phyloP scores from a whole-genome alignment of 2,888 invertebrate species.

The Tetrapedia diversipes region DNA sequence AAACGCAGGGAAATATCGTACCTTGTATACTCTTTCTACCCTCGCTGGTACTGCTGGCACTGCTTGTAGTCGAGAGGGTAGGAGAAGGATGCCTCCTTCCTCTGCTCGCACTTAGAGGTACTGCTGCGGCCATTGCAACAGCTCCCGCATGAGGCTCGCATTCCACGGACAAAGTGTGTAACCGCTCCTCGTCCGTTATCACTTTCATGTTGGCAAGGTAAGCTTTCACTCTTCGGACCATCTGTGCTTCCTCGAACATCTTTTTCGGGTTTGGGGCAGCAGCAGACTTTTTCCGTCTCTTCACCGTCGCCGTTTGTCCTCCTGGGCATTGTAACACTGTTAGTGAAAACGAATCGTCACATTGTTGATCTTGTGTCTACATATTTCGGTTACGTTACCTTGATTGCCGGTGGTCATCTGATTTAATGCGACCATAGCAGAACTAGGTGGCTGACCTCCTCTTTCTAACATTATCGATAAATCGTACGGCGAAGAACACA shows the following conservation, averaged over 20 bases:
- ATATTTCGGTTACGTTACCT: slow-evolving; percentile 66
- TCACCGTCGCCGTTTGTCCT: slow-evolving; percentile 90
- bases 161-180: slow-evolving; percentile 94
- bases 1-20: slow-evolving; percentile 31
- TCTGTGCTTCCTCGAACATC: slow-evolving; percentile 99
- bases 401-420: slow-evolving; percentile 91
- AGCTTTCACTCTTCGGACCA: slow-evolving; percentile 98
- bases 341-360: slow-evolving; percentile 36
- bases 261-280: slow-evolving; percentile 97
- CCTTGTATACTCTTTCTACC: slow-evolving; percentile 84
- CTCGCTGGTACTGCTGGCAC: slow-evolving; percentile 94
- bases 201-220: slow-evolving; percentile 97
- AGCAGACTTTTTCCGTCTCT: slow-evolving; percentile 93
- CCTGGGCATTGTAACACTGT: slow-evolving; percentile 82
- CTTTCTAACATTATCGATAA: slow-evolving; percentile 92
- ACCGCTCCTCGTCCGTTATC: slow-evolving; percentile 94
- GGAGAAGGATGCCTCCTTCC: slow-evolving; percentile 95
- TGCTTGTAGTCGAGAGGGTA: slow-evolving; percentile 95
- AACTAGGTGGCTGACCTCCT: slow-evolving; percentile 93
- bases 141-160: slow-evolving; percentile 88
- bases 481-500: slow-evolving; percentile 98
- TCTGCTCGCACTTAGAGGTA: slow-evolving; percentile 86
- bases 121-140: slow-evolving; percentile 82
- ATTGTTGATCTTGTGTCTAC: not conserved
- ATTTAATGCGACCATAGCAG: slow-evolving; percentile 94